Conservation (phyloP, 2,113 vertebrate species). For the Cyprinodon brontotheroides region DNA sequence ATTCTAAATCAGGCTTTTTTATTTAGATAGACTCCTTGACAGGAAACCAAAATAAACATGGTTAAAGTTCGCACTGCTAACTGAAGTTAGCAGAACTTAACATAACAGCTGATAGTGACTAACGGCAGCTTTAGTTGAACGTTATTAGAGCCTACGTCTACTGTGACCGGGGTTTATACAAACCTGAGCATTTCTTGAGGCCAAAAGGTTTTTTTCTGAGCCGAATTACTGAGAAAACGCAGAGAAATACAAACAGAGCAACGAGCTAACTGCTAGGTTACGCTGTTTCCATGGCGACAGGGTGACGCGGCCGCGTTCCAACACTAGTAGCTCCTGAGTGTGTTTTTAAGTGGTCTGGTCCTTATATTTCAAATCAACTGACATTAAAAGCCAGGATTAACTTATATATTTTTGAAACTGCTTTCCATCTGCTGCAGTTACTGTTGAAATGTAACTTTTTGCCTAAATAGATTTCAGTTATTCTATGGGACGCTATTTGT, state of each 20-base stretch:
- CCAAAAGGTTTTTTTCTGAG: not conserved
- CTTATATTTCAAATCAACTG: not conserved
- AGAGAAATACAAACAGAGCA: not conserved
- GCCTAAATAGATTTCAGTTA: too few relatives aligned
- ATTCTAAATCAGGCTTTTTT: too few relatives aligned
- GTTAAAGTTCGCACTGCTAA: not conserved
- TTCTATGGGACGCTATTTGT: too few relatives aligned
- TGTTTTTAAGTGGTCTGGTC: not conserved
- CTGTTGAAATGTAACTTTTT: too few relatives aligned
- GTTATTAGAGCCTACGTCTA: not conserved
- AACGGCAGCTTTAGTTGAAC: not conserved
- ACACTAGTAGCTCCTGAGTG: not conserved
- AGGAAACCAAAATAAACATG: too few relatives aligned
- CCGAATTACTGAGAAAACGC: not conserved
- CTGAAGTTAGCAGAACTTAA: not conserved
- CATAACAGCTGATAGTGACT: not conserved
- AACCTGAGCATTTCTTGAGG: not conserved
- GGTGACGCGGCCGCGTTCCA: not conserved
- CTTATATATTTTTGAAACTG: too few relatives aligned
- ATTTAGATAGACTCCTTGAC: too few relatives aligned
- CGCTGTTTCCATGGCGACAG: slow-evolving; percentile 29
- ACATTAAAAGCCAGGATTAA: too few relatives aligned
- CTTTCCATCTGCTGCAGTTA: too few relatives aligned
- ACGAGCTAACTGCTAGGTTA: not conserved
- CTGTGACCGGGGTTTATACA: not conserved